These are phyloP conservation scores for Brevipalpus yothersi DNA, from an alignment of 1,140 invertebrate species.

Conservation along the genomic window DNA sequence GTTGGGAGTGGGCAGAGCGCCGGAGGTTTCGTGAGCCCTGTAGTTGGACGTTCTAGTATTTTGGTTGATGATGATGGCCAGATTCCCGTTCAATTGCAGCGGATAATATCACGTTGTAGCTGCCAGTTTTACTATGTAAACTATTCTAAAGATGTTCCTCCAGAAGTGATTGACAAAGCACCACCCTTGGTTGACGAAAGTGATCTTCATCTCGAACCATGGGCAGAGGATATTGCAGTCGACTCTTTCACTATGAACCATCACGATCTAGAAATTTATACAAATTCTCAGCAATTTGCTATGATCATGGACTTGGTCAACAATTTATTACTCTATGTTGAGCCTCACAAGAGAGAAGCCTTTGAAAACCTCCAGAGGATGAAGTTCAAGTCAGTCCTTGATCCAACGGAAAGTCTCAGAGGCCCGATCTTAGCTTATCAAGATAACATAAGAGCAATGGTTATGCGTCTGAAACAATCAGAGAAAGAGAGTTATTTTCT, in stretches of 20 bases:
- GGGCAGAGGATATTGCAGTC: slow-evolving; percentile 44
- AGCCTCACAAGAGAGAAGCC: slow-evolving; percentile 75
- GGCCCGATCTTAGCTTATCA: slow-evolving; percentile 74
- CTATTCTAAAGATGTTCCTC: slow-evolving; percentile 59
- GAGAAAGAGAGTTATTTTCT: slow-evolving; percentile 77
- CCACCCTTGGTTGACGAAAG: slow-evolving; percentile 21
- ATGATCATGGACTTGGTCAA: slow-evolving; percentile 94
- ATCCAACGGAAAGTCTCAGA: slow-evolving; percentile 65
- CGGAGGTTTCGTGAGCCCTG: slow-evolving; percentile 78
- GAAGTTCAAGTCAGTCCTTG: slow-evolving; percentile 72
- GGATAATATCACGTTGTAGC: slow-evolving; percentile 84
- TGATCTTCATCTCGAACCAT: slow-evolving; percentile 17
- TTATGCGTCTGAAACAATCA: slow-evolving; percentile 49
- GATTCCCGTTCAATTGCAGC: slow-evolving; percentile 42
- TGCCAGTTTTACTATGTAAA: slow-evolving; percentile 95
- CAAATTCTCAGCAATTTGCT: slow-evolving; percentile 78
- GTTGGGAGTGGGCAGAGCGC: slow-evolving; percentile 84
- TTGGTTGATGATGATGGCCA: slow-evolving; percentile 1
- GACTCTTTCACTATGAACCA: slow-evolving; percentile 96
- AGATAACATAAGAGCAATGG: slow-evolving; percentile 42
- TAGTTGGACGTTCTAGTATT: slow-evolving; percentile 37
- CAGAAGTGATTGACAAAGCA: slow-evolving; percentile 33
- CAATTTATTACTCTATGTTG: slow-evolving; percentile 83
- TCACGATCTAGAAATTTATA: slow-evolving; percentile 88
- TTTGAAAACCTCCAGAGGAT: slow-evolving; percentile 64